Evolutionary conservation across 2,888 invertebrate species (phyloP).

Genomic region (Eristalinus sepulchralis): DNA sequence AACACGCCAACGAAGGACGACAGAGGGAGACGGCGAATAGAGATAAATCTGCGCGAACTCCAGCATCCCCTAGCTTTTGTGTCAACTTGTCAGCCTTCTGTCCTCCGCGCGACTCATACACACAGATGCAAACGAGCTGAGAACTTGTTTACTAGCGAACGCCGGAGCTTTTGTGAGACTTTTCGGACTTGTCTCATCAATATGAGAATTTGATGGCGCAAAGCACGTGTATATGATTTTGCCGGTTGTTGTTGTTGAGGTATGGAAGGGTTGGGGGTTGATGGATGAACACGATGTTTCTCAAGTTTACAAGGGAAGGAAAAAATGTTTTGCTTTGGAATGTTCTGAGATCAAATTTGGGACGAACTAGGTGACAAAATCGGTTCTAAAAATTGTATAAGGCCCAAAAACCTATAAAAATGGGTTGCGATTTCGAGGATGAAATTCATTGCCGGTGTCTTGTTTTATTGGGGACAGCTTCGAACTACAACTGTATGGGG

Average conservation of each 20-base stretch:
- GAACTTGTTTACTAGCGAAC: conserved; percentile 20
- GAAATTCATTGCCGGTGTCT: too few species aligned
- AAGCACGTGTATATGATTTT: conserved; percentile 25
- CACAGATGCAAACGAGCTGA: conserved; percentile 17
- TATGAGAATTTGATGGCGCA: not conserved
- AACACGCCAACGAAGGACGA: not conserved
- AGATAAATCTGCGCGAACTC: conserved; percentile 41
- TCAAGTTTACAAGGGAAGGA: not conserved
- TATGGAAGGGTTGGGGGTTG: not conserved
- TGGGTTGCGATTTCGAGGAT: too few species aligned
- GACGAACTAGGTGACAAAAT: too few species aligned
- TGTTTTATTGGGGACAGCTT: too few species aligned
- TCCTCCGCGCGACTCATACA: not conserved
- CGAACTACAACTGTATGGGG: too few species aligned
- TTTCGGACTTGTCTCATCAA: not conserved
- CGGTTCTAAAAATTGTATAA: too few species aligned
- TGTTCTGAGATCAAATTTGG: too few species aligned
- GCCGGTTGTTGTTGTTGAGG: conserved; percentile 21
- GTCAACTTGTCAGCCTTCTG: not conserved
- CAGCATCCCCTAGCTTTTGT: not conserved
- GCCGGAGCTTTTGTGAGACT: conserved; percentile 23
- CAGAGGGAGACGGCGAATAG: not conserved
- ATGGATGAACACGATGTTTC: too few species aligned
- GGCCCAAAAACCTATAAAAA: too few species aligned
- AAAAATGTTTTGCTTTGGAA: too few species aligned